These are phyloP conservation scores for Sphaerophoria rueppellii DNA, from an alignment of 2,888 invertebrate species.

Conservation along the genomic window DNA sequence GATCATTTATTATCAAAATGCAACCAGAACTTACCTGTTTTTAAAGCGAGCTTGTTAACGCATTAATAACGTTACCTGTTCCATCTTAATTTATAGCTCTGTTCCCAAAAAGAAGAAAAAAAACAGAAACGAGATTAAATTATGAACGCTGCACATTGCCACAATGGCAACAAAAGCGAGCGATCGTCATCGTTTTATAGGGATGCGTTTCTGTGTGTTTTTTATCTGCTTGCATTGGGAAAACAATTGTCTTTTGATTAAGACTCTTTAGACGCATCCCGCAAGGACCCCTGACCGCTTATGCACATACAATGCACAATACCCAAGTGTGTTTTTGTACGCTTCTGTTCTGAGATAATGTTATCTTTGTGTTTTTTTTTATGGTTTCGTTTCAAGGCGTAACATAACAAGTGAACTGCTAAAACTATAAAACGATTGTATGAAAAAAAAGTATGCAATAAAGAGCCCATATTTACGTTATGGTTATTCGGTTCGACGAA, in stretches of 20 bases:
- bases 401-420: slow-evolving; percentile 61
- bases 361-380: slow-evolving; percentile 20
- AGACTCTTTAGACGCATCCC: slow-evolving; percentile 11
- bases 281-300: slow-evolving; percentile 38
- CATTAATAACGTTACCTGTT: slow-evolving; percentile 60
- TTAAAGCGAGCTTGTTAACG: slow-evolving; percentile 28
- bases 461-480: neutral
- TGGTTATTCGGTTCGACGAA: neutral
- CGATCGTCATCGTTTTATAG: slow-evolving; percentile 49
- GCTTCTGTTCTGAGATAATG: slow-evolving; percentile 60
- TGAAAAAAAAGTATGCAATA: slow-evolving; percentile 27
- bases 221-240: slow-evolving; percentile 49
- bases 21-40: neutral
- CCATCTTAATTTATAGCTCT: slow-evolving; percentile 10
- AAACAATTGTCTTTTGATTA: slow-evolving; percentile 65
- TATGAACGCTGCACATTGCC: slow-evolving; percentile 45
- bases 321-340: slow-evolving; percentile 54
- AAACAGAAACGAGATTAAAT: slow-evolving; percentile 48
- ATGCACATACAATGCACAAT: neutral
- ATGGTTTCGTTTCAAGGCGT: slow-evolving; percentile 32
- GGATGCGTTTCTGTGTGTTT: slow-evolving; percentile 24
- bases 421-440: slow-evolving; percentile 62
- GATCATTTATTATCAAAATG: slow-evolving; percentile 31
- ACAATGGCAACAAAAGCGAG: slow-evolving; percentile 60
- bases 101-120: neutral